Evolutionary conservation across 2,797 vertebrate genomes (phyloP), one percentile per base, ranked within the genome.

Genomic region (Acrocephalus scirpaceus): DNA sequence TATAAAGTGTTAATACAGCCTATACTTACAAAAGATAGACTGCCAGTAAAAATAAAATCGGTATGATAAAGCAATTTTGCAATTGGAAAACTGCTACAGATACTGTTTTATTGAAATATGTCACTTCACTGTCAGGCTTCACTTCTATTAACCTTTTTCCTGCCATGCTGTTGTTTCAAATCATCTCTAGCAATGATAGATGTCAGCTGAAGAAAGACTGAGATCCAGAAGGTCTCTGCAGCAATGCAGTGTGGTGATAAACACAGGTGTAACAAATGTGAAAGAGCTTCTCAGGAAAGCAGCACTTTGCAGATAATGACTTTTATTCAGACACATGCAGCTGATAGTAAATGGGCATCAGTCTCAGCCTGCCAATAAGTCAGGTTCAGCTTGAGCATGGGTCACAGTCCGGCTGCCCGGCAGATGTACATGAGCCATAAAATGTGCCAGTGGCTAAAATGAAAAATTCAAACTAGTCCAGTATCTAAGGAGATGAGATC

Each of bases 181-280:
- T 8, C 20, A 74, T 75, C 47, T 69, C 13, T 48, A 48, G 70
- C 2, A 2, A 15, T 64, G 60, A 32, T 5, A 36, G 53, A 70
- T 0, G 0, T 75, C 66, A 78, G 17, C 6, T 3, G 4, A 18
- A 34, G 40, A 72, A 74, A 27, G 21, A 75, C 2, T 0, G 0
- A 80, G 76, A 36, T 47, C 21, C 50, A 88, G 42, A 53, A 58
- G 20, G 45, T 54, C 30, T 82, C 66, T 30, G 30, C 45, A 70
- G 21, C 1, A 9, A 15, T 27, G 38, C 11, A 20, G 16, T 16
- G n/a, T 26, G 25, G 25, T 36, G 20, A 54, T 53, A 82, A 93
- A 67, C 11, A 62, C 34, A 10, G 16, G 27, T 47, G 36, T 50
- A 67, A 85, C 13, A 60, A 70, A 62, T 2, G 2, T 30, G 45